Conservation (phyloP, 1,140 invertebrate species). For the Solen grandis region DNA sequence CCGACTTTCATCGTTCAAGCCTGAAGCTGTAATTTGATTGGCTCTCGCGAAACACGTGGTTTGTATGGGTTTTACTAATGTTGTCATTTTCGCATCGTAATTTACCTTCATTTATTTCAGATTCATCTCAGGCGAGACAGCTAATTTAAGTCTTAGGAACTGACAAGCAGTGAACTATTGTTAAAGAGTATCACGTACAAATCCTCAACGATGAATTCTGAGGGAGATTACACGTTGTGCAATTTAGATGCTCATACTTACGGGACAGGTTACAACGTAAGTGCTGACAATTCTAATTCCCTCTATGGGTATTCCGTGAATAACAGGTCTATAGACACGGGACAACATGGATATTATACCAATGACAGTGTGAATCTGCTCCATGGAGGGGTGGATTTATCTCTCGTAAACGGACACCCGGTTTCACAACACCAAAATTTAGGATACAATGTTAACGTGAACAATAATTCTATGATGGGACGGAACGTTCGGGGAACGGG, state of each 20-base stretch:
- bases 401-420: slow-evolving; percentile 63
- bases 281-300: slow-evolving; percentile 60
- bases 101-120: slow-evolving; percentile 79
- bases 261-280: slow-evolving; percentile 63
- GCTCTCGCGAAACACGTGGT: slow-evolving; percentile 70
- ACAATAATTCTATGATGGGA: slow-evolving; percentile 62
- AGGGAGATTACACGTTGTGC: slow-evolving; percentile 74
- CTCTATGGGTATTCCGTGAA: slow-evolving; percentile 70
- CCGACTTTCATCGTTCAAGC: slow-evolving; percentile 59
- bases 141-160: slow-evolving; percentile 70
- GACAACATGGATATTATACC: slow-evolving; percentile 69
- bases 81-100: slow-evolving; percentile 75
- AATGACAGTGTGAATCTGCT: slow-evolving; percentile 59
- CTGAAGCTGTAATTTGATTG: slow-evolving; percentile 67
- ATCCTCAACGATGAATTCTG: slow-evolving; percentile 71
- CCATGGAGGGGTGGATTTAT: slow-evolving; percentile 62
- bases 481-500: slow-evolving; percentile 58
- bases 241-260: slow-evolving; percentile 75
- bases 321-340: slow-evolving; percentile 71
- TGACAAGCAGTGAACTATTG: slow-evolving; percentile 47
- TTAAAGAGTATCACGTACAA: slow-evolving; percentile 31
- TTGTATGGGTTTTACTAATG: slow-evolving; percentile 65
- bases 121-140: slow-evolving; percentile 77
- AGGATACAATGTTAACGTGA: slow-evolving; percentile 53
- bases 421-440: slow-evolving; percentile 55